Base-by-base conservation (phyloP, 2,113 vertebrate species). In the Perca flavescens region DNA sequence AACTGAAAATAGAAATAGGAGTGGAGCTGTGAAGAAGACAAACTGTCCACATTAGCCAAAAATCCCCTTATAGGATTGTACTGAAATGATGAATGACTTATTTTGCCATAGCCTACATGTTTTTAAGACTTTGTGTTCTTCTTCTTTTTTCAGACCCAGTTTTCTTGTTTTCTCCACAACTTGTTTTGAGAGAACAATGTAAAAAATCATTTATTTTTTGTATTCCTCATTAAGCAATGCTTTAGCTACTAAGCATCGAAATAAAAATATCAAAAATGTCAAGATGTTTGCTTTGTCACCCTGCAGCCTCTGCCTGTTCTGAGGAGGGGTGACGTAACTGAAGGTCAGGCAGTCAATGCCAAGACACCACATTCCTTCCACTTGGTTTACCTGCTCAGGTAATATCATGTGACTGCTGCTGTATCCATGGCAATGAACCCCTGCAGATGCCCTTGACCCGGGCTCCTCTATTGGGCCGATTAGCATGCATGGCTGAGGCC, bases 351-450 rank as follows among this genome's bases (percentile, higher is more conserved):
- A 46, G 63, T 62, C 82, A 16, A 58, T 0, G 74, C 71, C 60
- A 60, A 65, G 74, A 60, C 74, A 28, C 43, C 21, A 3, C 76
- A 61, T 86, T 88, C 75, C 68, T 93, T 91, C 82, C 88, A 69
- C 88, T 82, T 76, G 83, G 49, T 76, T 93, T 86, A 93, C 90
- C 93, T 93, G 91, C 82, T 77, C 88, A 93, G 94, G 92, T 95
- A 89, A 92, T 86, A 53, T 64, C n/a, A 34, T 82, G 65, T 75
- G 87, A 88, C 86, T 89, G 75, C 86, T 85, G 65, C 75, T 7
- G 86, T 93, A 79, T 64, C 89, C 91, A 90, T 90, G 83, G 89
- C 71, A 57, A 91, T 84, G 56, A 80, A 72, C 83, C 89, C 92
- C 90, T 84, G 70, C 91, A 83, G 86, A 82, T 83, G 81, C 83